Evolutionary conservation across 1,140 invertebrate genomes (phyloP).

Genomic region (Nebria ingens): DNA sequence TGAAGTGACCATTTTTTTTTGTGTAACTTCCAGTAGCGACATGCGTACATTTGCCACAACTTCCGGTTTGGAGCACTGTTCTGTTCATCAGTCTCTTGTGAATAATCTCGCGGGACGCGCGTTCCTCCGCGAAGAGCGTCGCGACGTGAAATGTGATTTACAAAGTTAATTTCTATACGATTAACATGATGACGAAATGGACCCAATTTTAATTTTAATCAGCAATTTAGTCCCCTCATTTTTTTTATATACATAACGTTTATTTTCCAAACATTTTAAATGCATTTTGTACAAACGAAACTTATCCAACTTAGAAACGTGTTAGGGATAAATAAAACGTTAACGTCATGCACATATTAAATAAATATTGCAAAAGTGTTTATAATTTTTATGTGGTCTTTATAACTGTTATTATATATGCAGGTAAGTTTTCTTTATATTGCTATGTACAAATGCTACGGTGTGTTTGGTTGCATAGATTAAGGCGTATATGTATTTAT

Average conservation of each 20-base stretch:
- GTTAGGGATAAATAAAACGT: background rate
- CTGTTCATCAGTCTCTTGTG: background rate
- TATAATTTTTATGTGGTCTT: background rate
- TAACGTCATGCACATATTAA: background rate
- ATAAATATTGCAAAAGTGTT: slow-evolving; percentile 1
- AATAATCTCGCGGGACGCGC: slow-evolving; percentile 4
- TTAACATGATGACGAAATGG: background rate
- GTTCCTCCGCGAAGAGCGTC: background rate
- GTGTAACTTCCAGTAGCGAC: background rate
- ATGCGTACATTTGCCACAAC: slow-evolving; percentile 4
- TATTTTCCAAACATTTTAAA: background rate
- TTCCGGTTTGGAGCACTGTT: background rate
- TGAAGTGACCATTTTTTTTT: no score
- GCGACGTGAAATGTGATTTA: background rate
- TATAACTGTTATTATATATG: background rate
- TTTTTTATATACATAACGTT: background rate
- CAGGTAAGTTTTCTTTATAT: background rate
- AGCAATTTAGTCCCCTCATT: background rate
- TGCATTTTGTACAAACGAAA: background rate
- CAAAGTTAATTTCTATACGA: background rate
- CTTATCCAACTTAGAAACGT: background rate
- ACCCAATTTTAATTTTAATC: background rate
- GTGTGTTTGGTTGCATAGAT: no score
- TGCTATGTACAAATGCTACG: background rate
- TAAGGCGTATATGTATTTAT: no score